Conservation (phyloP, 2,888 invertebrate genomes). For the Drosophila peninsularis region DNA sequence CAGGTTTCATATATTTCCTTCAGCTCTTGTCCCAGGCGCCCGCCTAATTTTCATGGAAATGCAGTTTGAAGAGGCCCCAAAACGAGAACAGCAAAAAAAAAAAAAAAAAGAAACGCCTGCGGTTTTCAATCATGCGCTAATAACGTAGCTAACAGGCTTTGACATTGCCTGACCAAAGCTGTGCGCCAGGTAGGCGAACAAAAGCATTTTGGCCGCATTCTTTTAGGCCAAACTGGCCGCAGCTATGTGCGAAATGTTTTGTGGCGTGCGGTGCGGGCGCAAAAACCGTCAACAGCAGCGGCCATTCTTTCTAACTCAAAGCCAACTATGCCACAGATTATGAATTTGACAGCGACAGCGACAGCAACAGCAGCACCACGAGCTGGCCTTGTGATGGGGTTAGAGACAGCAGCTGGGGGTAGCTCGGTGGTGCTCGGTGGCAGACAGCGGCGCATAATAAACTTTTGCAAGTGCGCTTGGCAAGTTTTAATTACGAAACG, state of each 20-base stretch:
- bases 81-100: background rate
- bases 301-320: slow-evolving; percentile 67
- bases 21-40: slow-evolving; percentile 5
- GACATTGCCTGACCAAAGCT: slow-evolving; percentile 35
- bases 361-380: slow-evolving; percentile 20
- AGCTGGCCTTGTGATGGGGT: slow-evolving; percentile 9
- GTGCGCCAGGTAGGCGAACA: slow-evolving; percentile 22
- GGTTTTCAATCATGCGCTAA: slow-evolving; percentile 75
- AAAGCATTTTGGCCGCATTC: slow-evolving; percentile 13
- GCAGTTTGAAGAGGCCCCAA: slow-evolving; percentile 46
- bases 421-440: background rate
- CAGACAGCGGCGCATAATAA: slow-evolving; percentile 59
- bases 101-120: background rate
- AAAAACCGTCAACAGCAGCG: slow-evolving; percentile 67
- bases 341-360: slow-evolving; percentile 76
- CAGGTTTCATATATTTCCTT: background rate
- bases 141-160: slow-evolving; percentile 56
- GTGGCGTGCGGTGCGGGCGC: slow-evolving; percentile 27
- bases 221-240: slow-evolving; percentile 25
- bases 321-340: slow-evolving; percentile 67
- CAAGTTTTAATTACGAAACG: slow-evolving; percentile 76
- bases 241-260: slow-evolving; percentile 18
- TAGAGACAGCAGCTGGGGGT: background rate
- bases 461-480: slow-evolving; percentile 65
- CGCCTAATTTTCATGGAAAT: slow-evolving; percentile 47